Evolutionary conservation across 2,888 invertebrate species (phyloP).

Genomic region (Cepaea hortensis): DNA sequence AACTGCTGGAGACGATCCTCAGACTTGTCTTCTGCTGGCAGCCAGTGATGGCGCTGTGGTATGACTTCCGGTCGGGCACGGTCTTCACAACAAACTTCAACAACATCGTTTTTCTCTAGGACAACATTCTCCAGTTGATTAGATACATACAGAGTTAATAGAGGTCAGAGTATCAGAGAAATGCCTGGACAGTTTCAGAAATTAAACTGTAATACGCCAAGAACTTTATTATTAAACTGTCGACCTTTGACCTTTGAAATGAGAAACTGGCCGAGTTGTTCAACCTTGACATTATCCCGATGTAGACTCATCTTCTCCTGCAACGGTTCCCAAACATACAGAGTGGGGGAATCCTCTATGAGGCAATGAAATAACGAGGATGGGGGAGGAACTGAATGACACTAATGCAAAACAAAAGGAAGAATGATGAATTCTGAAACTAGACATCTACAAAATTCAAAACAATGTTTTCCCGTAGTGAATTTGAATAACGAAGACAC

Average conservation of each 20-base stretch:
- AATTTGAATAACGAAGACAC: too few relatives aligned
- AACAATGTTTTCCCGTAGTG: too few relatives aligned
- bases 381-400: too few relatives aligned
- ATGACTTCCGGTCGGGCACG: background rate
- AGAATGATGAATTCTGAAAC: too few relatives aligned
- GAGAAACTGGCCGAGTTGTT: background rate
- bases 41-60: background rate
- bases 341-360: too few relatives aligned
- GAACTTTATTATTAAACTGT: slow-evolving; percentile 10
- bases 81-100: background rate
- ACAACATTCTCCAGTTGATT: background rate
- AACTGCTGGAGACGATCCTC: too few relatives aligned
- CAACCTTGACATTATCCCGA: background rate
- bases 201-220: background rate
- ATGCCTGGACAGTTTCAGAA: background rate
- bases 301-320: background rate
- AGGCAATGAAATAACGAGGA: too few relatives aligned
- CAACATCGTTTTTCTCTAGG: background rate
- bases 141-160: background rate
- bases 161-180: background rate
- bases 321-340: background rate
- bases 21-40: too few relatives aligned
- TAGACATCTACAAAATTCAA: too few relatives aligned
- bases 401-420: too few relatives aligned
- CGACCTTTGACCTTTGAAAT: slow-evolving; percentile 6